phyloP scores from a whole-genome alignment of 2,797 vertebrate genomes.

The Arremon brunneinucha region DNA sequence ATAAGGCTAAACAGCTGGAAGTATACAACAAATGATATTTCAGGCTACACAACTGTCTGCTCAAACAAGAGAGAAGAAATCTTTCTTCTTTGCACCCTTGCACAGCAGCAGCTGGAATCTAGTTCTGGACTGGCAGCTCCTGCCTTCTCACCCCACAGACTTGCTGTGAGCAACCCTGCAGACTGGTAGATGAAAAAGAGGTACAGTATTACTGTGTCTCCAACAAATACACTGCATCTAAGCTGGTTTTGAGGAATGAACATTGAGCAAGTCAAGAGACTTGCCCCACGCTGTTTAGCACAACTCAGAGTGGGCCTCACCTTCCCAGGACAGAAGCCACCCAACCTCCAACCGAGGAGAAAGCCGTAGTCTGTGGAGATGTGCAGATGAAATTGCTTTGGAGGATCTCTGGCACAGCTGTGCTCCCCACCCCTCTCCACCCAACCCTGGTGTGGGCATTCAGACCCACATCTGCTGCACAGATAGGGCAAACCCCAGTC shows the following conservation, averaged over 20 bases:
- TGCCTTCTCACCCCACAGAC: neutral
- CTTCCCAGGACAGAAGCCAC: neutral
- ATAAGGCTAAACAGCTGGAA: neutral
- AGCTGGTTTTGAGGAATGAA: neutral
- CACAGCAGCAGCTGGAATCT: neutral
- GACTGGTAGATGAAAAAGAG: neutral
- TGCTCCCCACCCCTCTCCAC: neutral
- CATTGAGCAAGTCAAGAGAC: neutral
- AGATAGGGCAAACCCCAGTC: neutral
- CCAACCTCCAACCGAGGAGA: accelerated
- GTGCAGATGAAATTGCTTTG: neutral
- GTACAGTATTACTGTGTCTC: neutral
- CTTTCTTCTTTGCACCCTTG: neutral
- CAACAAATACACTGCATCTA: neutral
- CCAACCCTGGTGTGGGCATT: neutral
- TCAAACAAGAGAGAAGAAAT: neutral
- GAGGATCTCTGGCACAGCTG: neutral
- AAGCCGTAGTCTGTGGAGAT: accelerated
- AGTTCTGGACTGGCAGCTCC: neutral
- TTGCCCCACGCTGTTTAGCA: neutral
- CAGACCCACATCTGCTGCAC: neutral
- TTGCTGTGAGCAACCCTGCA: neutral
- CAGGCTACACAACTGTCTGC: neutral
- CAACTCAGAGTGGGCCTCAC: neutral
- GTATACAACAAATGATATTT: neutral